phyloP scores from a whole-genome alignment of 2,888 invertebrate species.

The Neoaliturus tenellus region DNA sequence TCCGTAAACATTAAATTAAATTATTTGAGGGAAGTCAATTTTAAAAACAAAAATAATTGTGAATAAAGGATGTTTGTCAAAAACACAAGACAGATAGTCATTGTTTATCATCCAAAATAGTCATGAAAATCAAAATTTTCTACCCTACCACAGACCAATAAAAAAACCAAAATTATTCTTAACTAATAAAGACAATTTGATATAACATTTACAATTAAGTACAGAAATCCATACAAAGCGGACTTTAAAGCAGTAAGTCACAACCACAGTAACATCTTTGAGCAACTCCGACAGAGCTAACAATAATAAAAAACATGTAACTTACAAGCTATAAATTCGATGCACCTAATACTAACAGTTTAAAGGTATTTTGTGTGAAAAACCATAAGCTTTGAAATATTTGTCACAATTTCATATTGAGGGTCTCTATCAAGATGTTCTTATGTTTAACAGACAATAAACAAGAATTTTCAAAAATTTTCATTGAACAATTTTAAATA shows the following conservation, averaged over 20 bases:
- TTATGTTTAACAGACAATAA: too few species aligned
- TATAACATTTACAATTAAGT: not conserved
- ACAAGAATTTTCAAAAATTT: too few species aligned
- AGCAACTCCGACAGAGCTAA: not conserved
- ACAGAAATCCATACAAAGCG: not conserved
- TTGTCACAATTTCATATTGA: too few species aligned
- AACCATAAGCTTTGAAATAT: too few species aligned
- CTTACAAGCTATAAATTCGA: slow-evolving; percentile 5
- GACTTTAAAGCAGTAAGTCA: slow-evolving; percentile 24
- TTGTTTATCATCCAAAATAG: not conserved
- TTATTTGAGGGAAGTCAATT: not conserved
- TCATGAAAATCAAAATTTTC: not conserved
- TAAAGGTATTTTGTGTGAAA: too few species aligned
- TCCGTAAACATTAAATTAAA: not conserved
- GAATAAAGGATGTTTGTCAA: not conserved
- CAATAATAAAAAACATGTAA: not conserved
- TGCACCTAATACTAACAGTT: not conserved
- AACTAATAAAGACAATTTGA: not conserved
- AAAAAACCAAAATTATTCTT: not conserved
- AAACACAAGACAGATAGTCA: not conserved
- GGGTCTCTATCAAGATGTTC: too few species aligned
- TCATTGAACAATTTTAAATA: too few species aligned
- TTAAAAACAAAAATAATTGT: not conserved
- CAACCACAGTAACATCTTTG: slow-evolving; percentile 3
- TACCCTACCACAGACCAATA: not conserved